These are phyloP conservation scores for Orcinus orca DNA, from an alignment of 2,113 vertebrate genomes.

Conservation along the genomic window DNA sequence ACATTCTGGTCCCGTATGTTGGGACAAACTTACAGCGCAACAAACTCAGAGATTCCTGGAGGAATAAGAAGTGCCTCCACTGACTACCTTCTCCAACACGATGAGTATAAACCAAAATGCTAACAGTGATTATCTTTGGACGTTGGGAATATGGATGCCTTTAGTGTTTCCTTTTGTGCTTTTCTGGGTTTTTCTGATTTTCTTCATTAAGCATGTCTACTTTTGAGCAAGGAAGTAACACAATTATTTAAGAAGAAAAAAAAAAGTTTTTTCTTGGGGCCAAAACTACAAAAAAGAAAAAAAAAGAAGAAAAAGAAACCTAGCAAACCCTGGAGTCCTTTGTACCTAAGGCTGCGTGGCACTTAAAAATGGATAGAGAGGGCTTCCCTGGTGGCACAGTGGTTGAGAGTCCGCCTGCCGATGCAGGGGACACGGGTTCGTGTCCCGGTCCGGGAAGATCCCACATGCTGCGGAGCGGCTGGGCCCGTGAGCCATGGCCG, in stretches of 20 bases:
- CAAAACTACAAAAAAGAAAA: neutral
- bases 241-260: neutral
- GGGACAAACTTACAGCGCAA: neutral
- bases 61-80: neutral
- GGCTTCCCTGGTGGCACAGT: too few species aligned
- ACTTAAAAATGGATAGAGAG: neutral
- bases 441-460: too few species aligned
- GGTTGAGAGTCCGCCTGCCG: too few species aligned
- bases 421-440: too few species aligned
- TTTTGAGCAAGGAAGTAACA: neutral
- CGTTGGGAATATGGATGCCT: neutral
- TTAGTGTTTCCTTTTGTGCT: constrained; percentile 15
- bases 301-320: neutral
- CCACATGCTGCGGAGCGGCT: too few species aligned
- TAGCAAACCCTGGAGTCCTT: neutral
- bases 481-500: too few species aligned
- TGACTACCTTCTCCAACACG: neutral
- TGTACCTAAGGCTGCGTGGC: neutral
- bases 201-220: neutral
- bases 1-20: neutral
- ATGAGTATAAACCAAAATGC: neutral
- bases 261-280: neutral
- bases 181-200: neutral
- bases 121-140: neutral
- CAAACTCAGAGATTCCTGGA: neutral